Evolutionary conservation across 2,797 vertebrate species (phyloP).

Genomic region (Phataginus tetradactyla): DNA sequence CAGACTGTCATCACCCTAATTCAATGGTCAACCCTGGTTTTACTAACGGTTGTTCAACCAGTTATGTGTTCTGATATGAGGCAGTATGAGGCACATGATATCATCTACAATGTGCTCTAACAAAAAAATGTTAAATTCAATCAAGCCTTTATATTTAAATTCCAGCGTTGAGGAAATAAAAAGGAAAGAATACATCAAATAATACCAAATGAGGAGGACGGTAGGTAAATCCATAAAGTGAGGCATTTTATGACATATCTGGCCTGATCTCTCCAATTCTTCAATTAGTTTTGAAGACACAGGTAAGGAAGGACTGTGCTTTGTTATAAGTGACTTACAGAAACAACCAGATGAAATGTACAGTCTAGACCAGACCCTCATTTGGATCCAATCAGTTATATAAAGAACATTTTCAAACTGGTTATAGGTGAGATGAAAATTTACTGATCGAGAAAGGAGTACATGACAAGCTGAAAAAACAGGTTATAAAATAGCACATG

Average conservation of each 20-base stretch:
- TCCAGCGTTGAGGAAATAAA: not conserved
- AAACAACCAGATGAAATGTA: not conserved
- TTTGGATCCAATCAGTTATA: not conserved
- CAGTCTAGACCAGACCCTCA: not conserved
- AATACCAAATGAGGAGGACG: not conserved
- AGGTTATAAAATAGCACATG: not conserved
- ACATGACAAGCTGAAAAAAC: not conserved
- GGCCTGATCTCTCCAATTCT: not conserved
- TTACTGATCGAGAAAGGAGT: not conserved
- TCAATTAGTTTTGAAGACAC: not conserved
- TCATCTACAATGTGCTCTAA: not conserved
- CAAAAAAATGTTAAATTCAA: not conserved
- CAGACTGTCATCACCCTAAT: not conserved
- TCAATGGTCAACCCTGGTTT: not conserved
- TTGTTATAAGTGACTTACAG: not conserved
- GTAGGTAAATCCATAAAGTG: not conserved
- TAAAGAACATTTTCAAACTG: not conserved
- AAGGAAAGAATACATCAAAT: not conserved
- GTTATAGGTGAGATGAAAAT: not conserved
- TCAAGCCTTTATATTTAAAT: slow-evolving; percentile 15
- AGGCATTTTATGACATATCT: not conserved
- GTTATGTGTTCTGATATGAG: not conserved
- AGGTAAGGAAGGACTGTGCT: not conserved
- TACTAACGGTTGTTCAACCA: not conserved
- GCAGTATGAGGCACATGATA: not conserved